Evolutionary conservation across 2,113 vertebrate species (phyloP).

Genomic region (Hemibagrus wyckioides): DNA sequence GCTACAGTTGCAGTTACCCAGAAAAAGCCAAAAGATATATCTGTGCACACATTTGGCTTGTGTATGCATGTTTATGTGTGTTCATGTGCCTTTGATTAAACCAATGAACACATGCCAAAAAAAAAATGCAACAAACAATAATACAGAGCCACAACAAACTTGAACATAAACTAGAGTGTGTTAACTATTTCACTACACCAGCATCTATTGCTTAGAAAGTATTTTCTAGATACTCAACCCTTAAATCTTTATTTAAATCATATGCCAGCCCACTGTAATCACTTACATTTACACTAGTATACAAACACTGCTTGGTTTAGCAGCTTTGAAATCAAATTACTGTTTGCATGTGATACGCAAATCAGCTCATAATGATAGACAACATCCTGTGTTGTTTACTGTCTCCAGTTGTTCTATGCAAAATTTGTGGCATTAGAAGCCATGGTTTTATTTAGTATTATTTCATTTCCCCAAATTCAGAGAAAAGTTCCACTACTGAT

Average conservation of each 20-base stretch:
- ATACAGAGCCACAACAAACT: neutral
- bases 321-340: neutral
- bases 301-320: neutral
- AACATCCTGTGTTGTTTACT: neutral
- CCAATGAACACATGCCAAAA: neutral
- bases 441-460: neutral
- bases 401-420: neutral
- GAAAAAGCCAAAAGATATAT: neutral
- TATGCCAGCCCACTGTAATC: neutral
- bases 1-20: neutral
- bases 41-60: neutral
- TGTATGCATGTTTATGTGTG: neutral
- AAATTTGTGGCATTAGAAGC: neutral
- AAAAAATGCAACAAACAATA: neutral
- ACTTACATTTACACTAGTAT: neutral
- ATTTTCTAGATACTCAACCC: neutral
- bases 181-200: too few relatives aligned
- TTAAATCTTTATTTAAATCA: neutral
- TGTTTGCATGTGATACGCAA: neutral
- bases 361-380: neutral
- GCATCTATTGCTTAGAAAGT: too few relatives aligned
- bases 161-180: neutral
- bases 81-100: neutral
- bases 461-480: slow-evolving; percentile 9
- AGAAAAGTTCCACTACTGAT: neutral